phyloP scores from a whole-genome alignment of 2,797 vertebrate genomes.

The Ptychadena robeensis region DNA sequence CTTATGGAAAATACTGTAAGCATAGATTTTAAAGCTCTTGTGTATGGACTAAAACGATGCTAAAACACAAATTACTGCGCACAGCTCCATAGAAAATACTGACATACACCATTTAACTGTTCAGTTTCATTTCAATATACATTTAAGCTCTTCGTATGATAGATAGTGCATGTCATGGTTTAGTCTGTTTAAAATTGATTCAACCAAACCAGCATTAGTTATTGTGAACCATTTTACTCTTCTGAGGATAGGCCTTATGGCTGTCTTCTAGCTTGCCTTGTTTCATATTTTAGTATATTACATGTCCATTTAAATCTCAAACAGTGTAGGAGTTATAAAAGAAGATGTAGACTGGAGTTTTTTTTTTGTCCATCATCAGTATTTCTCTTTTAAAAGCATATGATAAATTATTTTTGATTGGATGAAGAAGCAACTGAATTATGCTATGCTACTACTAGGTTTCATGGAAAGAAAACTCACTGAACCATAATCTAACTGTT shows the following conservation, averaged over 20 bases:
- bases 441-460: not conserved
- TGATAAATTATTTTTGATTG: constrained; percentile 23
- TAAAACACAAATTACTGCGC: not conserved
- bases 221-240: not conserved
- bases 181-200: not conserved
- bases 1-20: not conserved
- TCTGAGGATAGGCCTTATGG: not conserved
- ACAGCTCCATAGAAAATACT: not conserved
- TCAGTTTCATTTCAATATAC: not conserved
- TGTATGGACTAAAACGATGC: not conserved
- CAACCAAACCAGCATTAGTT: not conserved
- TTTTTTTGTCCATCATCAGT: constrained; percentile 4
- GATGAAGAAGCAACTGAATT: constrained; percentile 23
- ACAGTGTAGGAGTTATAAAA: not conserved
- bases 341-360: not conserved
- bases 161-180: not conserved
- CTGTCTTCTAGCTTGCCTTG: not conserved
- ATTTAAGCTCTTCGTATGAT: not conserved
- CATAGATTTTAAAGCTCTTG: not conserved
- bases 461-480: constrained; percentile 22
- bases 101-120: not conserved
- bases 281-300: not conserved
- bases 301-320: not conserved
- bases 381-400: constrained; percentile 4
- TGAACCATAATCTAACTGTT: constrained; percentile 39